Evolutionary conservation across 2,113 vertebrate genomes (phyloP).

Genomic region (Megaceryle maxima): DNA sequence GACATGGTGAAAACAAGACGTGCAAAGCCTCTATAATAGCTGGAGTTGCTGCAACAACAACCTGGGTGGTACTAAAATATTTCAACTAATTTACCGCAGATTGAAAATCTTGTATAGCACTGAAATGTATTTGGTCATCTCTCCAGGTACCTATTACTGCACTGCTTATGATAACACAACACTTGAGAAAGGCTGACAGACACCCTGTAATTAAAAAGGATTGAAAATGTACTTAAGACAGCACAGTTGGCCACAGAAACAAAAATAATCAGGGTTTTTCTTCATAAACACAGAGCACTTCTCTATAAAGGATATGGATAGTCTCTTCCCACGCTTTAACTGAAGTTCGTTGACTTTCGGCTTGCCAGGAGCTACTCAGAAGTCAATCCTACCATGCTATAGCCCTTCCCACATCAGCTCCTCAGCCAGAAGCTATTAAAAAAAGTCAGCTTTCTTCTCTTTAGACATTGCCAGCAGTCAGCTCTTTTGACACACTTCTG

Average conservation of each 20-base stretch:
- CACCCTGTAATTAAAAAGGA: conserved; percentile 46
- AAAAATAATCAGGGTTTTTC: neutral
- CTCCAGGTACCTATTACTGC: neutral
- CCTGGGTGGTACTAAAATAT: neutral
- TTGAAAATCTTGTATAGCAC: neutral
- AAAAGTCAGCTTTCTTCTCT: neutral
- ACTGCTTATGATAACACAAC: neutral
- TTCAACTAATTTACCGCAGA: neutral
- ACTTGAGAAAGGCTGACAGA: neutral
- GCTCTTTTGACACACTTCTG: neutral
- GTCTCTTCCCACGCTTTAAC: neutral
- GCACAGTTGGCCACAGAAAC: neutral
- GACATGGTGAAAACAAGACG: neutral
- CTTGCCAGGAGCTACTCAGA: neutral
- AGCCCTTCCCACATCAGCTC: neutral
- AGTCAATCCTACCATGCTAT: neutral
- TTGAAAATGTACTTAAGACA: neutral
- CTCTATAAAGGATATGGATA: neutral
- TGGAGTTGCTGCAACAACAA: neutral
- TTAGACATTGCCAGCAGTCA: rapidly evolving
- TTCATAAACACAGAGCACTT: neutral
- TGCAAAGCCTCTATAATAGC: neutral
- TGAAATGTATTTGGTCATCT: neutral
- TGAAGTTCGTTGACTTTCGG: neutral
- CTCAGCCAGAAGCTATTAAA: neutral